These are phyloP conservation scores for Plestiodon gilberti DNA, from an alignment of 2,113 vertebrate species.

Conservation along the genomic window DNA sequence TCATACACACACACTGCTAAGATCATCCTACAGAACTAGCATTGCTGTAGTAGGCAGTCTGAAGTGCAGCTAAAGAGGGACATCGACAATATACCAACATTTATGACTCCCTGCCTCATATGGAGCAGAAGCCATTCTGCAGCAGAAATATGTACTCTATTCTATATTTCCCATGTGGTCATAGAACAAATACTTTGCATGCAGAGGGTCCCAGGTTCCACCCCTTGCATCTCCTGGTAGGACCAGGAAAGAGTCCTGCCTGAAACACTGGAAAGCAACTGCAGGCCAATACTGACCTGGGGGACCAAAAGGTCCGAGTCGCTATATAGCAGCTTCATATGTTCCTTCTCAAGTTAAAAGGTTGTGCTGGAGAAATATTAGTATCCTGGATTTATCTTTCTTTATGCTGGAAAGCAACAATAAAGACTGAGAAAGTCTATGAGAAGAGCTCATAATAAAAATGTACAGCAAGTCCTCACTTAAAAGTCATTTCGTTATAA, in stretches of 20 bases:
- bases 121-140: background rate
- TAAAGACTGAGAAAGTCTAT: conserved; percentile 27
- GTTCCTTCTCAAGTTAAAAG: background rate
- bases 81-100: conserved; percentile 32
- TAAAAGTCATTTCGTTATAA: too few relatives aligned
- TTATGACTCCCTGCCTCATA: background rate
- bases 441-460: conserved; percentile 25
- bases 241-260: too few relatives aligned
- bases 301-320: too few relatives aligned
- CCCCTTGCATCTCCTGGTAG: too few relatives aligned
- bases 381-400: conserved; percentile 35
- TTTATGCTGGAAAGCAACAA: background rate
- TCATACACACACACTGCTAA: background rate
- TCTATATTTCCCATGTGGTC: background rate
- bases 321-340: too few relatives aligned
- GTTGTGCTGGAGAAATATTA: conserved; percentile 4
- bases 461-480: too few relatives aligned
- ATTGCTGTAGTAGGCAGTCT: background rate
- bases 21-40: background rate
- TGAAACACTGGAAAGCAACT: too few relatives aligned
- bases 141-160: conserved; percentile 18
- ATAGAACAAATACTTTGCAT: too few relatives aligned
- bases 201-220: too few relatives aligned
- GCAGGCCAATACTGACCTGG: too few relatives aligned
- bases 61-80: conserved; percentile 31